phyloP scores from a whole-genome alignment of 2,113 vertebrate species.

The Heterochromis multidens region DNA sequence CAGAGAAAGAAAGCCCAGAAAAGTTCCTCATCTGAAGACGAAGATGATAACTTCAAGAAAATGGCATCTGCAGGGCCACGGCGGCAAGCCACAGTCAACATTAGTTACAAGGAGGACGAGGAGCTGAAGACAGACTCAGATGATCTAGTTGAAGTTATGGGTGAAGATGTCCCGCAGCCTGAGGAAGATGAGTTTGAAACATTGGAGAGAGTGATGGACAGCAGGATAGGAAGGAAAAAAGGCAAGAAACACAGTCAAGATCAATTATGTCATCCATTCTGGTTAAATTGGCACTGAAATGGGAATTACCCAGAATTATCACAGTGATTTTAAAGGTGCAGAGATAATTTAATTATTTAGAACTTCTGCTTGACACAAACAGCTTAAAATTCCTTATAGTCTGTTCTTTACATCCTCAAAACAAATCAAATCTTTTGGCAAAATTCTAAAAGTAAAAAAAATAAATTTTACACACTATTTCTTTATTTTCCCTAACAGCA shows the following conservation, averaged over 20 bases:
- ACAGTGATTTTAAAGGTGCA: not conserved
- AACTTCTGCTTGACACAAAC: not conserved
- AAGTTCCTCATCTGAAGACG: constrained; percentile 84
- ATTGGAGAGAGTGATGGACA: constrained; percentile 94
- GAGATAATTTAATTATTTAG: not conserved
- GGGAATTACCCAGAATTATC: not conserved
- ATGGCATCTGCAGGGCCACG: constrained; percentile 85
- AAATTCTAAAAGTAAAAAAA: not conserved
- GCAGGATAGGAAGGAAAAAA: constrained; percentile 88
- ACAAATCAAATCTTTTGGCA: not conserved
- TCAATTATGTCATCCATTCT: not conserved
- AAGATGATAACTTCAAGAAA: constrained; percentile 82
- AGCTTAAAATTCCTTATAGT: not conserved
- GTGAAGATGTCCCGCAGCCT: constrained; percentile 92
- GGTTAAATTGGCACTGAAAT: not conserved
- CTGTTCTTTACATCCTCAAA: not conserved
- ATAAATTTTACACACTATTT: not conserved
- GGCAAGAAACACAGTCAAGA: constrained; percentile 65
- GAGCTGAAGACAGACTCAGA: constrained; percentile 97
- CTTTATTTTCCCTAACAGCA: constrained; percentile 66
- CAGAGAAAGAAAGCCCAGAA: constrained; percentile 84
- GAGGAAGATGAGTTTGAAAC: constrained; percentile 99
- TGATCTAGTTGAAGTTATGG: constrained; percentile 92
- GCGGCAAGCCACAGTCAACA: constrained; percentile 93
- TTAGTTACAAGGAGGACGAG: constrained; percentile 98